Evolutionary conservation across 1,140 invertebrate genomes (phyloP).

Genomic region (Agrypnia vestita): DNA sequence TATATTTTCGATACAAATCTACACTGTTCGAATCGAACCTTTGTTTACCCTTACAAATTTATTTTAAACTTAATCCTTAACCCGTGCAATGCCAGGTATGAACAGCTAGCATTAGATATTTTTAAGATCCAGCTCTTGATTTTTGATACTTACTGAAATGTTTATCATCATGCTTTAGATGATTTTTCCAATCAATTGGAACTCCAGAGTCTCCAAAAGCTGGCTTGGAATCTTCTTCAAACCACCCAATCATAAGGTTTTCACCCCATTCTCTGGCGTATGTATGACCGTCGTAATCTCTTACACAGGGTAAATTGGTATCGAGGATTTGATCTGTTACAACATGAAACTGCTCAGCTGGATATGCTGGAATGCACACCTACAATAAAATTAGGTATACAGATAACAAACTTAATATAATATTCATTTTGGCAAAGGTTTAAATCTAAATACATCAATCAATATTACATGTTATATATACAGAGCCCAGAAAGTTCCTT

Average conservation of each 20-base stretch:
- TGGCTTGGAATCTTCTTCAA: slow-evolving; percentile 79
- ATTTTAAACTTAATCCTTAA: too few species aligned
- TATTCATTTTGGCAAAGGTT: too few species aligned
- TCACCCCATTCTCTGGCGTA: slow-evolving; percentile 76
- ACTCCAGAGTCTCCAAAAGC: slow-evolving; percentile 76
- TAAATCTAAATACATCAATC: too few species aligned
- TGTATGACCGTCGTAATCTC: slow-evolving; percentile 81
- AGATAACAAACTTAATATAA: too few species aligned
- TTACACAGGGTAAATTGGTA: slow-evolving; percentile 73
- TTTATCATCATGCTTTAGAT: slow-evolving; percentile 75
- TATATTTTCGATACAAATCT: too few species aligned
- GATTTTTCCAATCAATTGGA: slow-evolving; percentile 76
- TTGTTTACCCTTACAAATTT: too few species aligned
- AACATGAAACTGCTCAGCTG: slow-evolving; percentile 82
- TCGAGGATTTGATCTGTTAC: slow-evolving; percentile 73
- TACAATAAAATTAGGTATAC: slow-evolving; percentile 24
- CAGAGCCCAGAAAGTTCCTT: too few species aligned
- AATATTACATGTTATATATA: too few species aligned
- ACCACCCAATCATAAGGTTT: slow-evolving; percentile 80
- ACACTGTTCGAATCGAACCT: too few species aligned
- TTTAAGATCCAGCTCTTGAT: not conserved
- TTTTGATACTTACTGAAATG: slow-evolving; percentile 75
- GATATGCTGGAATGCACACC: slow-evolving; percentile 78
- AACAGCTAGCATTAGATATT: too few species aligned
- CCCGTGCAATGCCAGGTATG: too few species aligned